These are phyloP conservation scores for Melanchra persicariae DNA, from an alignment of 2,888 invertebrate genomes.

Conservation along the genomic window DNA sequence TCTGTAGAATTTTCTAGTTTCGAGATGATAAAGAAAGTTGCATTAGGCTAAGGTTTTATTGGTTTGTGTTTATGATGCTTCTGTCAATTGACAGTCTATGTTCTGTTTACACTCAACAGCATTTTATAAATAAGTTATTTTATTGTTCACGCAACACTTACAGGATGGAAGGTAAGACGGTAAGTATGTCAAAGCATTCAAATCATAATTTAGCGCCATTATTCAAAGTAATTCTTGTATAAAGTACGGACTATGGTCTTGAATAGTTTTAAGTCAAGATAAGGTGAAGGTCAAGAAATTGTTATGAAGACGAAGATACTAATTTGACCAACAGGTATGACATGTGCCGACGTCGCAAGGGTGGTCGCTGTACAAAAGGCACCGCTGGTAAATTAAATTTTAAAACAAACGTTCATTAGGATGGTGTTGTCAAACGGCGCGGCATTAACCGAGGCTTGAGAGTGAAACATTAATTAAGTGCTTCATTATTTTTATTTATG, in stretches of 20 bases:
- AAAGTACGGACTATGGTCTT: conserved; percentile 42
- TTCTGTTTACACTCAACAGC: conserved; percentile 38
- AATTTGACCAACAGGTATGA: conserved; percentile 96
- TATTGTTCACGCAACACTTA: conserved; percentile 58
- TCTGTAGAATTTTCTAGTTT: conserved; percentile 24
- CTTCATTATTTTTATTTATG: conserved; percentile 86
- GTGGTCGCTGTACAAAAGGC: conserved; percentile 99
- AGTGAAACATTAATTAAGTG: conserved; percentile 85
- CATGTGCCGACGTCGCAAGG: conserved; percentile 99
- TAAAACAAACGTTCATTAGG: conserved; percentile 79
- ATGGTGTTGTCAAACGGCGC: conserved; percentile 79
- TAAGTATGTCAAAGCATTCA: conserved; percentile 65
- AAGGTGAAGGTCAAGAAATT: conserved; percentile 67
- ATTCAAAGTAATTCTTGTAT: conserved; percentile 71
- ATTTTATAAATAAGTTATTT: conserved; percentile 34
- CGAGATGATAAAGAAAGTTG: conserved; percentile 23
- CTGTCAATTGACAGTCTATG: neutral
- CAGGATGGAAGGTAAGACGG: conserved; percentile 72
- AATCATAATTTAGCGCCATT: conserved; percentile 85
- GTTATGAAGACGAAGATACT: conserved; percentile 80
- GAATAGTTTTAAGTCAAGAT: conserved; percentile 55
- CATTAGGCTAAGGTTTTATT: conserved; percentile 3
- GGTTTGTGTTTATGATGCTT: conserved; percentile 24
- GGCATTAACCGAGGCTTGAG: conserved; percentile 88
- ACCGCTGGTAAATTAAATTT: conserved; percentile 96